These are phyloP conservation scores for Morone saxatilis DNA, from an alignment of 2,113 vertebrate genomes.

Conservation along the genomic window DNA sequence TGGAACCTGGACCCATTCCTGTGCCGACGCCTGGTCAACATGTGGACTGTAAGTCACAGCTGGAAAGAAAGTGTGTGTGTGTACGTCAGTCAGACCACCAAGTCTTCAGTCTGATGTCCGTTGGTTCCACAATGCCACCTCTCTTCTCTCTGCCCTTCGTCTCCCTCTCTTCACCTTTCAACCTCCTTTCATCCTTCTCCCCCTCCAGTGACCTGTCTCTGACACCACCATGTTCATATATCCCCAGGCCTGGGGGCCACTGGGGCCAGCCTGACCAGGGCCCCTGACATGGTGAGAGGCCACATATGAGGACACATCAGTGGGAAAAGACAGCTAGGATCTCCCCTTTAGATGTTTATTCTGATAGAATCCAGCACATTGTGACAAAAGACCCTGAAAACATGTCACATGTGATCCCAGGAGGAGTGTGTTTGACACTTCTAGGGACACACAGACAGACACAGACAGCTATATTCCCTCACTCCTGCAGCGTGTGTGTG, in stretches of 20 bases:
- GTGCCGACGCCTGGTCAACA: constrained; percentile 90
- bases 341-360: constrained; percentile 45
- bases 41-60: constrained; percentile 86
- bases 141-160: constrained; percentile 60
- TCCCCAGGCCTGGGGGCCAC: constrained; percentile 64
- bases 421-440: constrained; percentile 35
- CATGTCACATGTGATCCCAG: constrained; percentile 32
- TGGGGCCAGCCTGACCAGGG: constrained; percentile 49
- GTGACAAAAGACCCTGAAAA: constrained; percentile 21
- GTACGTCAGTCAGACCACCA: not conserved
- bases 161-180: constrained; percentile 70
- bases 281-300: constrained; percentile 56
- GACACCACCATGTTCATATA: constrained; percentile 68
- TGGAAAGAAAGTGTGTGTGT: not conserved
- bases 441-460: constrained; percentile 2
- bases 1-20: constrained; percentile 95
- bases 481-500: constrained; percentile 22
- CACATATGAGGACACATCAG: constrained; percentile 59
- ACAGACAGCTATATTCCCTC: constrained; percentile 14
- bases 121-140: constrained; percentile 58
- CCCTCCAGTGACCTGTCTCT: constrained; percentile 71
- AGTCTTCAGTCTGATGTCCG: constrained; percentile 14
- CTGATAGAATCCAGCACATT: constrained; percentile 16
- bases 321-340: constrained; percentile 6
- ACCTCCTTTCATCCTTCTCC: constrained; percentile 73